Percentiles rank a stretch among this genome's conserved stretches.
Evolutionary conservation across 2,888 invertebrate genomes (phyloP).

Genomic region (Polylopha cassiicola): DNA sequence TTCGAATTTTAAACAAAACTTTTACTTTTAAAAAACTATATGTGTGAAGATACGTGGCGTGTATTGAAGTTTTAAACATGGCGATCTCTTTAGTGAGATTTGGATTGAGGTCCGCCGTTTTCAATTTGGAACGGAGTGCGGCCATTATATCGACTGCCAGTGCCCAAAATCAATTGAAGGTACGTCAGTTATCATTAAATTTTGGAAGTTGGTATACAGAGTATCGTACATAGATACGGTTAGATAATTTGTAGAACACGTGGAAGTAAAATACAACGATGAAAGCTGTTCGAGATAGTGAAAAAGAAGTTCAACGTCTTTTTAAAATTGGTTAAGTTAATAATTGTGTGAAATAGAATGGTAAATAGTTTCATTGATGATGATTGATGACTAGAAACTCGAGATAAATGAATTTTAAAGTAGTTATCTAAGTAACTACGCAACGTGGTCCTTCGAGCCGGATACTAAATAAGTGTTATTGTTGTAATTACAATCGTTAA

Average conservation of each 20-base stretch:
- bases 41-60: conserved; percentile 27
- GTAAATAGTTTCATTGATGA: no score
- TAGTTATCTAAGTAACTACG: background rate
- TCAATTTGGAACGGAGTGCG: conserved; percentile 56
- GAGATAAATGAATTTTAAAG: no score
- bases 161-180: conserved; percentile 57
- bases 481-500: no score
- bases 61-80: conserved; percentile 46
- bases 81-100: conserved; percentile 65
- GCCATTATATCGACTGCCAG: conserved; percentile 46
- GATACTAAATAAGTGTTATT: conserved; percentile 3
- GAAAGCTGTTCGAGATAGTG: background rate
- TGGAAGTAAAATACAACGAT: background rate
- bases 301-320: background rate
- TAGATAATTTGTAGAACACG: no score
- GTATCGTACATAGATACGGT: conserved; percentile 2
- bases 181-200: conserved; percentile 34
- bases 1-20: conserved; percentile 21
- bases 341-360: no score
- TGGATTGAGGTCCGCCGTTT: conserved; percentile 51
- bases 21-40: conserved; percentile 24
- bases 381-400: no score
- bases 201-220: conserved; percentile 14
- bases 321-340: no score
- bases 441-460: conserved; percentile 16